Base-by-base conservation (phyloP, 1,140 invertebrate species). In the Chelonus insularis region DNA sequence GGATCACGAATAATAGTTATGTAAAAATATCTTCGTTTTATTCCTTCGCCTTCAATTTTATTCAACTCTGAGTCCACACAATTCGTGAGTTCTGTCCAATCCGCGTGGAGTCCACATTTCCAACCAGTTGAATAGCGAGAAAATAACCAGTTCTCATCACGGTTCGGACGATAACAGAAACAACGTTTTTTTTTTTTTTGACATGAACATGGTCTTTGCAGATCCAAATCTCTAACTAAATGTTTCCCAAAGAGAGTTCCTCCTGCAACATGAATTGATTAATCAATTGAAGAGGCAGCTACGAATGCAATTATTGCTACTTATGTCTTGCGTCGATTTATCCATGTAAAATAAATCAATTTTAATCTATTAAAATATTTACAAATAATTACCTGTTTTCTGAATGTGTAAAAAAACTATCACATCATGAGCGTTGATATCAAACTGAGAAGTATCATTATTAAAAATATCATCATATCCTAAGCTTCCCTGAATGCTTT, bases 371-470 rank as follows among this genome's bases (percentile, higher is more conserved):
- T n/a, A n/a, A n/a, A n/a, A n/a, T n/a, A n/a, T n/a, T n/a, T n/a
- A n/a, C n/a, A n/a, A n/a, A n/a, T n/a, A 70, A 69, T 73, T 63
- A 76, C 91, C 91, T 65, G 92, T 95, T 80, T 99, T 99, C 81
- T 99, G 97, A 80, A 99, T 98, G 76, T 99, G 97, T 41, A 99
- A 82, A 79, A 99, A 99, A 14, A 99, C 96, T 84, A 99, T 92
- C 14, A 99, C 96, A 84, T 99, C 97, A 69, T 93, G 89, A 5
- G 89, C 91, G 74, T 93, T 89, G 73, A 96, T 91, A 75, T 94
- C 90, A 80, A 94, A 94, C 66, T 89, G 86, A 78, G 91, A 92
- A 75, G 92, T 91, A 75, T 94, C 91, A 70, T 91, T 91, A 50
- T 74, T 67, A 12, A 92, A 84, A 64, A 94, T 88, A 77, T 93